A percentile compares a stretch with the other conserved stretches of the same genome.
phyloP scores from a whole-genome alignment of 2,797 vertebrate species.

The Parambassis ranga region DNA sequence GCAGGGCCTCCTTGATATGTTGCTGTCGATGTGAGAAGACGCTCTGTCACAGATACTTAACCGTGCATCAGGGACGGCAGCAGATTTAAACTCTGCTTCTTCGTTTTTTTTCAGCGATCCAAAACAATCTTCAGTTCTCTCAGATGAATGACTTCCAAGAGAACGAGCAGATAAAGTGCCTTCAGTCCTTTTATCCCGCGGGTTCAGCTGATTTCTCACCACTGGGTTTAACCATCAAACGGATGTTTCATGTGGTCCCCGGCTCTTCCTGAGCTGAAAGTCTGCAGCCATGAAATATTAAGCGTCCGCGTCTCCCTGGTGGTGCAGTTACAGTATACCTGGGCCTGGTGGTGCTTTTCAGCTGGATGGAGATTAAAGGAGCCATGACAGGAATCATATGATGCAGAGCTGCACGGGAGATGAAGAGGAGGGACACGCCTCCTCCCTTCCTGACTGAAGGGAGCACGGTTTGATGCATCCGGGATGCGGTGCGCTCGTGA shows the following conservation, averaged over 20 bases:
- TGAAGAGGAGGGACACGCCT: not conserved
- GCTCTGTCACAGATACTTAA: not conserved
- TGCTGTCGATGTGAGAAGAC: not conserved
- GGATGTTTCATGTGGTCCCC: conserved; percentile 54
- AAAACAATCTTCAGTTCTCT: conserved; percentile 41
- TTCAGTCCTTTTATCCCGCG: conserved; percentile 32
- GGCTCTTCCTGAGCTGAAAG: conserved; percentile 27
- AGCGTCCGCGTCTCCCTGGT: conserved; percentile 22
- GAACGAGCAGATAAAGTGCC: conserved; percentile 27
- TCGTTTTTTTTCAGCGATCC: conserved; percentile 19
- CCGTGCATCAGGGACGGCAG: not conserved
- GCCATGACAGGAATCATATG: conserved; percentile 10
- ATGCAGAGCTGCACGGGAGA: conserved; percentile 1
- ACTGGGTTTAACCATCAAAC: conserved; percentile 60
- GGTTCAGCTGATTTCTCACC: conserved; percentile 50
- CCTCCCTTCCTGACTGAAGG: conserved; percentile 5
- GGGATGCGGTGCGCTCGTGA: conserved; percentile 1
- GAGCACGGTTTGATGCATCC: conserved; percentile 28
- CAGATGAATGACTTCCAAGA: conserved; percentile 44
- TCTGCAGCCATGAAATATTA: conserved; percentile 65
- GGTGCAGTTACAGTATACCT: conserved; percentile 29
- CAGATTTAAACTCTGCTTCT: conserved; percentile 1
- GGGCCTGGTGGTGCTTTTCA: conserved; percentile 24
- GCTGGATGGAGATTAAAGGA: conserved; percentile 51
- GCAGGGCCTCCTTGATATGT: not conserved